Evolutionary conservation across 1,140 invertebrate genomes (phyloP).

Genomic region (Amyelois transitella): DNA sequence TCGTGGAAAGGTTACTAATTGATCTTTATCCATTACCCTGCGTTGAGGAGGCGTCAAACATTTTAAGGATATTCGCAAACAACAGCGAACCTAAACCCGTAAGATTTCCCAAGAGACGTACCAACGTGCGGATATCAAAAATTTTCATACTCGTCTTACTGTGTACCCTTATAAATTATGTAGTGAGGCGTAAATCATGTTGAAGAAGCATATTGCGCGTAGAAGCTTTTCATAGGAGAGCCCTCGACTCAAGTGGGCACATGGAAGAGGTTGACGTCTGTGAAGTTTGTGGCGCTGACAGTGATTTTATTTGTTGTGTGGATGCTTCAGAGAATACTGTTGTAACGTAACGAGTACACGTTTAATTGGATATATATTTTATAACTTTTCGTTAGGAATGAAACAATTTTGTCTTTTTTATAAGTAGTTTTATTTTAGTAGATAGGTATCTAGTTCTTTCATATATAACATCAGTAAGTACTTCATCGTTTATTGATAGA

Average conservation of each 20-base stretch:
- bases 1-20: conserved; percentile 35
- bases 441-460: no score
- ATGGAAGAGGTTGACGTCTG: conserved; percentile 23
- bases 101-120: conserved; percentile 7
- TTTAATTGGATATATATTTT: neutral
- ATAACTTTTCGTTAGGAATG: no score
- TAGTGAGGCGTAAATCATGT: conserved; percentile 32
- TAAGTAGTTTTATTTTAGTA: no score
- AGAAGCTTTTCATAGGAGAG: conserved; percentile 30
- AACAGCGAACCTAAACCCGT: neutral
- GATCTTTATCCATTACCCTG: conserved; percentile 27
- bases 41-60: neutral
- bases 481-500: neutral
- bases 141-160: conserved; percentile 9
- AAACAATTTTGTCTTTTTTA: no score
- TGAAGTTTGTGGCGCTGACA: conserved; percentile 19
- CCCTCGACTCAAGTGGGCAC: conserved; percentile 25
- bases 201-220: conserved; percentile 27
- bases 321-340: neutral
- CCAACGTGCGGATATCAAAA: conserved; percentile 6
- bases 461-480: neutral
- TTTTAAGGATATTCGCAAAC: neutral
- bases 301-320: conserved; percentile 7
- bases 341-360: neutral
- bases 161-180: conserved; percentile 18